Evolutionary conservation across 1,140 invertebrate genomes (phyloP).

Genomic region (Aphis craccivora): DNA sequence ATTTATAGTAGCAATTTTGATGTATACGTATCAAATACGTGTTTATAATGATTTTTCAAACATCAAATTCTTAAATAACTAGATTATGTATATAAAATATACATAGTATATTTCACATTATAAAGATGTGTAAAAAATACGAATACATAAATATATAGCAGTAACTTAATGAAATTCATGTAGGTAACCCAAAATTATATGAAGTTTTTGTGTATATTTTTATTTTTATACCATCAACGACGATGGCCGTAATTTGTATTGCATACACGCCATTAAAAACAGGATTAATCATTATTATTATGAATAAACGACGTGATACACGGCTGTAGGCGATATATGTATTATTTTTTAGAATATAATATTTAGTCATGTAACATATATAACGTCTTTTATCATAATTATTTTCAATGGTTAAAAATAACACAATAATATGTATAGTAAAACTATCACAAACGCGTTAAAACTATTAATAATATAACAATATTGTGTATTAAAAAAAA

Average conservation of each 20-base stretch:
- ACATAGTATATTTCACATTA: neutral
- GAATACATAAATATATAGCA: neutral
- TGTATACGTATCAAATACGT: neutral
- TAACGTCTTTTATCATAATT: neutral
- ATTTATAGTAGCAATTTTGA: neutral
- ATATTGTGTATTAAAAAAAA: neutral
- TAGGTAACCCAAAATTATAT: slow-evolving; percentile 34
- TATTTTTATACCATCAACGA: neutral
- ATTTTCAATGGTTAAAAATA: neutral
- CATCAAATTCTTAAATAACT: neutral
- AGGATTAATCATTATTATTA: slow-evolving; percentile 24
- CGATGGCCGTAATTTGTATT: slow-evolving; percentile 21
- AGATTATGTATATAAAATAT: neutral
- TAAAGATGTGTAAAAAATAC: neutral
- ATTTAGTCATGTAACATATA: neutral
- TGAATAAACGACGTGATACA: slow-evolving; percentile 15
- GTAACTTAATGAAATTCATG: neutral
- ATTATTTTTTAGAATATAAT: neutral
- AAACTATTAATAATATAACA: neutral
- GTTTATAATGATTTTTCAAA: neutral
- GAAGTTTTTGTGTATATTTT: neutral
- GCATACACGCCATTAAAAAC: neutral
- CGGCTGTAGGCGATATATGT: neutral
- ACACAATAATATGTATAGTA: neutral
- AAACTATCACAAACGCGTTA: neutral